phyloP scores from a whole-genome alignment of 1,140 invertebrate genomes.

The Atopsyche davidsoni region DNA sequence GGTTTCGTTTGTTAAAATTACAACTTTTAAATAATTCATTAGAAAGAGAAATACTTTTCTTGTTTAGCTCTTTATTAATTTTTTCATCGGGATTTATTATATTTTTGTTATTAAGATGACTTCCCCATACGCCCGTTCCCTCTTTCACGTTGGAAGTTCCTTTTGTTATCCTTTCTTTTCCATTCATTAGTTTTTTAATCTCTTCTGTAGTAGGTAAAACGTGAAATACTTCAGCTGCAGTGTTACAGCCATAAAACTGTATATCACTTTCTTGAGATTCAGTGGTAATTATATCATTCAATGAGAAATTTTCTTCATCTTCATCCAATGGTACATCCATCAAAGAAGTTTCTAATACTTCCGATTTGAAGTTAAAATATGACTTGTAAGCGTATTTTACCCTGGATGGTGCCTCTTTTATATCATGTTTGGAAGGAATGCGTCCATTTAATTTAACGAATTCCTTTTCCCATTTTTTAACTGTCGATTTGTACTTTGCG shows the following conservation, averaged over 20 bases:
- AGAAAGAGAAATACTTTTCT: slow-evolving; percentile 46
- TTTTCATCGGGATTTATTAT: slow-evolving; percentile 21
- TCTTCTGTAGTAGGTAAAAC: slow-evolving; percentile 13
- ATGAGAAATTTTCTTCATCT: slow-evolving; percentile 6
- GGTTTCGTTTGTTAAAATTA: slow-evolving; percentile 66
- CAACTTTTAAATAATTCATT: slow-evolving; percentile 65
- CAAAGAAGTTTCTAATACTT: slow-evolving; percentile 62
- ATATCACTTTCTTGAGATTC: slow-evolving; percentile 10
- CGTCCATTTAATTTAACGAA: slow-evolving; percentile 63
- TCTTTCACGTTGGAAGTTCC: slow-evolving; percentile 20
- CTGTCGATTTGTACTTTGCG: slow-evolving; percentile 60
- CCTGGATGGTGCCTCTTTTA: slow-evolving; percentile 61
- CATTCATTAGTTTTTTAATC: slow-evolving; percentile 15
- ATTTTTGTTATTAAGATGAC: slow-evolving; percentile 38
- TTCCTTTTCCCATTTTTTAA: slow-evolving; percentile 73
- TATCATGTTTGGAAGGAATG: slow-evolving; percentile 73
- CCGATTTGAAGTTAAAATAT: slow-evolving; percentile 73
- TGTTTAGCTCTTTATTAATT: slow-evolving; percentile 24
- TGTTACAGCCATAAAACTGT: neutral
- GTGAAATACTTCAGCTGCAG: slow-evolving; percentile 9
- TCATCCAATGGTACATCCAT: slow-evolving; percentile 36
- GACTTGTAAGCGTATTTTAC: slow-evolving; percentile 73
- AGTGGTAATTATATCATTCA: slow-evolving; percentile 6
- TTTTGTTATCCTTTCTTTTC: neutral
- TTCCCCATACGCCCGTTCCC: slow-evolving; percentile 48